Conservation (phyloP, 2,797 vertebrate genomes). For the Pantherophis alleghaniensis region DNA sequence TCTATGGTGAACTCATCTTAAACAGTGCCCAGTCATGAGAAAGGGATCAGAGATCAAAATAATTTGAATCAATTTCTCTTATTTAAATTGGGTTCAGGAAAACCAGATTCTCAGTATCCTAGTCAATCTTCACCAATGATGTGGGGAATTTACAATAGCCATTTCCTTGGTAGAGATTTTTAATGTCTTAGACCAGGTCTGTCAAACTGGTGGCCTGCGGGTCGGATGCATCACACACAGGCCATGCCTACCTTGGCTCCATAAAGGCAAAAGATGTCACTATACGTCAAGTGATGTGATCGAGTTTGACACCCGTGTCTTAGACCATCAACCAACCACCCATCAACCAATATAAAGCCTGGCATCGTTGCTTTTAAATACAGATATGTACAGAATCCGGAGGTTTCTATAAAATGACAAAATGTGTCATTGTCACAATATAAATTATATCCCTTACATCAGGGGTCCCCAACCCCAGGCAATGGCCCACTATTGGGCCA, state of each 20-base stretch:
- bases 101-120: not conserved
- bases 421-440: not conserved
- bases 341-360: not conserved
- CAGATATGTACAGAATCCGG: not conserved
- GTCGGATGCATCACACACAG: too few relatives aligned
- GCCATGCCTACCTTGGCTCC: too few relatives aligned
- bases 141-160: not conserved
- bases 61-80: not conserved
- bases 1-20: not conserved
- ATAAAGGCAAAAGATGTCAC: too few relatives aligned
- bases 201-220: too few relatives aligned
- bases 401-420: not conserved
- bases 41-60: not conserved
- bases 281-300: too few relatives aligned
- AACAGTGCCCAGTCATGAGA: not conserved
- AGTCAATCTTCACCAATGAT: not conserved
- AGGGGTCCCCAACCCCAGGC: too few relatives aligned
- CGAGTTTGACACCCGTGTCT: not conserved
- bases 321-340: not conserved
- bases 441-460: not conserved
- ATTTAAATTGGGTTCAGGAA: not conserved
- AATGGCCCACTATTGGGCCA: too few relatives aligned
- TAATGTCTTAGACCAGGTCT: not conserved
- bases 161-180: not conserved
- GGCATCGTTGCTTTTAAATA: not conserved